Evolutionary conservation across 2,113 vertebrate genomes (phyloP).

Genomic region (Myodes glareolus): DNA sequence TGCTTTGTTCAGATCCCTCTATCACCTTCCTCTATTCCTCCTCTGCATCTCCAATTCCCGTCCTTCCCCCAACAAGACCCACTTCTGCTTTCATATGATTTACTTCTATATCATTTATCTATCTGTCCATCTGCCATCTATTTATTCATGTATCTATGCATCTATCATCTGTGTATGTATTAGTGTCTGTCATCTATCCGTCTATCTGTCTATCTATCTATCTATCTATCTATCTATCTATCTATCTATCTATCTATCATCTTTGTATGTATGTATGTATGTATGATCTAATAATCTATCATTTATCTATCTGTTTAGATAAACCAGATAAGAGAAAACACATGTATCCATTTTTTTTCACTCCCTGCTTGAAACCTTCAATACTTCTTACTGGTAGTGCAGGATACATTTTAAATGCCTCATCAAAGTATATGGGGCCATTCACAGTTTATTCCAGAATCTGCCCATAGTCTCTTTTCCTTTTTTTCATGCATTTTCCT

Average conservation of each 20-base stretch:
- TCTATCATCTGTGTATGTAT: not conserved
- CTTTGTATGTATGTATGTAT: not conserved
- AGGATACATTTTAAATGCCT: slow-evolving; percentile 52
- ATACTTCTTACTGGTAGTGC: slow-evolving; percentile 7
- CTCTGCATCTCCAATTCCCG: too few species aligned
- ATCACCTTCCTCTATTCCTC: not conserved
- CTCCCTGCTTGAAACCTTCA: not conserved
- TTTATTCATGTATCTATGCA: too few species aligned
- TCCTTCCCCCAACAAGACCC: not conserved
- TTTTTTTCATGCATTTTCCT: not conserved
- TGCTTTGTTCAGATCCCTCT: not conserved
- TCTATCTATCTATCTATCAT: not conserved
- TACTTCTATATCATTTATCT: not conserved
- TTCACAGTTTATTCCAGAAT: not conserved
- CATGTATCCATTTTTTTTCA: not conserved
- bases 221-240: not conserved
- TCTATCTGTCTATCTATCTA: not conserved
- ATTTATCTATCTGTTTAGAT: not conserved
- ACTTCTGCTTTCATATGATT: not conserved
- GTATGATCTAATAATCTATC: not conserved
- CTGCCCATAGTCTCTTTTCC: slow-evolving; percentile 20
- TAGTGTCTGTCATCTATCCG: not conserved
- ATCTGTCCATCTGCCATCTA: not conserved
- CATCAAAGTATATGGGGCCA: not conserved
- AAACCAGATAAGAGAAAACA: not conserved